These are phyloP conservation scores for Sinocyclocheilus grahami DNA, from an alignment of 2,113 vertebrate species.

Conservation along the genomic window DNA sequence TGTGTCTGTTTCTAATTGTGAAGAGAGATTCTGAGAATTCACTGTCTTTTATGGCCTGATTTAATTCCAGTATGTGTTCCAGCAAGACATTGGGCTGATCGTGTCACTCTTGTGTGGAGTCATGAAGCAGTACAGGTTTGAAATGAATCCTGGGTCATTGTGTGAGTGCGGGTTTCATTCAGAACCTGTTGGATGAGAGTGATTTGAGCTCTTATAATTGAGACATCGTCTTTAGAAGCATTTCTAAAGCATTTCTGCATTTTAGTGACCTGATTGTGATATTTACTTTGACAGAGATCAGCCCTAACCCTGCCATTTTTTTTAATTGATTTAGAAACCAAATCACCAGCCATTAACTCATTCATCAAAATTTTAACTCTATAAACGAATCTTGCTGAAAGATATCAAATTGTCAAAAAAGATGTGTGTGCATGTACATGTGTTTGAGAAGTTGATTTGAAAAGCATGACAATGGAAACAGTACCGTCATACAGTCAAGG, in stretches of 20 bases:
- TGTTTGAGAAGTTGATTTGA: conserved; percentile 41
- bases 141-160: neutral
- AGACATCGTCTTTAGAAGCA: neutral
- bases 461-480: conserved; percentile 50
- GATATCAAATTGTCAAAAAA: conserved; percentile 36
- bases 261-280: neutral
- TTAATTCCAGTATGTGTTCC: conserved; percentile 10
- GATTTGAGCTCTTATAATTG: neutral
- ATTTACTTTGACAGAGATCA: conserved; percentile 9
- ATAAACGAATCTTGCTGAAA: conserved; percentile 3
- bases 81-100: conserved; percentile 11
- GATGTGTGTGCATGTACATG: neutral
- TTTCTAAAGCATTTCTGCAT: neutral
- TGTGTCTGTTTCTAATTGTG: conserved; percentile 33
- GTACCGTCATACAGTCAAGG: conserved; percentile 42
- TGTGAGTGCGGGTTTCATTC: neutral
- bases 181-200: neutral
- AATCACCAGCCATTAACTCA: neutral
- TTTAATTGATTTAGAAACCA: conserved; percentile 21
- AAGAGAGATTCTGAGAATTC: conserved; percentile 21
- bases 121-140: neutral
- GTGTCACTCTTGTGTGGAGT: conserved; percentile 2
- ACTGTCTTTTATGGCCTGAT: conserved; percentile 17
- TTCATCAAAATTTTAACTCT: conserved; percentile 9
- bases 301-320: neutral